phyloP scores from a whole-genome alignment of 2,888 invertebrate genomes.

The Perizoma flavofasciatum region DNA sequence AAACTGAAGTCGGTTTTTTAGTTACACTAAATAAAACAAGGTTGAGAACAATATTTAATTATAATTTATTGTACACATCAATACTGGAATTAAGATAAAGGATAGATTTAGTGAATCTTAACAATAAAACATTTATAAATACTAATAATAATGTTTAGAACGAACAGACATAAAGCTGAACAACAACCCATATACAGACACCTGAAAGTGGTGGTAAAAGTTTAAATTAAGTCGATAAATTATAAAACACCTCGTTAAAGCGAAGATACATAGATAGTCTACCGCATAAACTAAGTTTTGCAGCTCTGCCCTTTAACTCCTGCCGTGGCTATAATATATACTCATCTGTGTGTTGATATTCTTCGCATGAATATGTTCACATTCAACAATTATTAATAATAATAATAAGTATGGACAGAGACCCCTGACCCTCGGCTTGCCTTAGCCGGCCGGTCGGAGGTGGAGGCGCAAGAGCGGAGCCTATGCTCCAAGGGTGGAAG shows the following conservation, averaged over 20 bases:
- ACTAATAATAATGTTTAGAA: slow-evolving; percentile 59
- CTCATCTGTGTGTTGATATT: no score
- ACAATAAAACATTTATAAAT: slow-evolving; percentile 64
- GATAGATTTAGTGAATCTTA: slow-evolving; percentile 67
- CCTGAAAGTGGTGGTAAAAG: slow-evolving; percentile 56
- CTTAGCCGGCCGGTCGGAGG: no score
- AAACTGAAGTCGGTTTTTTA: no score
- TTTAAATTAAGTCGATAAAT: slow-evolving; percentile 28
- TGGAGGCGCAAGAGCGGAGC: no score
- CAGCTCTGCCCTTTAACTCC: no score
- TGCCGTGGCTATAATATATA: background rate
- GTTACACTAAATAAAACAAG: slow-evolving; percentile 37
- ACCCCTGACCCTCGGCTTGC: no score
- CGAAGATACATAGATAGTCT: no score
- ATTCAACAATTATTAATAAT: background rate
- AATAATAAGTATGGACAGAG: background rate
- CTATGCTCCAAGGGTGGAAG: no score
- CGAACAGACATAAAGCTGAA: slow-evolving; percentile 61
- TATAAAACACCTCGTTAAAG: background rate
- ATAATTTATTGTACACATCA: slow-evolving; percentile 77
- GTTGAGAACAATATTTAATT: slow-evolving; percentile 65
- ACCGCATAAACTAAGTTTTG: no score
- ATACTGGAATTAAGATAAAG: slow-evolving; percentile 78
- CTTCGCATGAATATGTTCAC: no score
- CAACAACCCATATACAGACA: slow-evolving; percentile 78